Base-by-base conservation (phyloP, 2,888 invertebrate species). In the Nomada fabriciana region DNA sequence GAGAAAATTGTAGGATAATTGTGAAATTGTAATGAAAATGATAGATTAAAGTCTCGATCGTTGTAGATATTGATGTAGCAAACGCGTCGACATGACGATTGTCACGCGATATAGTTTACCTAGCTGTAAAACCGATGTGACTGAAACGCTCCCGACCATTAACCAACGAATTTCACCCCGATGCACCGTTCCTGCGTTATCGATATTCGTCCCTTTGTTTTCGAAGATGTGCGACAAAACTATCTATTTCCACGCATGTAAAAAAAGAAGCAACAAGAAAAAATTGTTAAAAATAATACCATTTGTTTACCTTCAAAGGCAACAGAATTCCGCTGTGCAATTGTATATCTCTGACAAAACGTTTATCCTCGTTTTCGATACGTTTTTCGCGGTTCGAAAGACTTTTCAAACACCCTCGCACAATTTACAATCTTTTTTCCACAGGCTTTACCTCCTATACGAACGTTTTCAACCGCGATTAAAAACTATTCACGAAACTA, bases 151-250 rank as follows among this genome's bases (percentile, higher is more conserved):
- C 63, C 25, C 63, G 36, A 68, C 76, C 76, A 75, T 78, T 79
- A 80, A 80, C 67, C 11, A 20, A n/a, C 63, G 50, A 55, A 79
- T 68, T 53, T 43, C 55, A 52, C 50, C 15, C 70, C 57, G 23
- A 10, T 29, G 42, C 52, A 20, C 50, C 20, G 72, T n/a, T 61
- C 36, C 36, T 50, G n/a, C 18, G 53, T 67, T 72, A 71, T 80
- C 71, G 80, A 79, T 71, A 72, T 61, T 55, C 63, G 43, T 64
- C 43, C 60, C 52, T 71, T 79, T 79, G 80, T 80, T 63, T 57
- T 3, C 9, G 18, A 23, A 23, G 43, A 23, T 20, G 65, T 47
- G 13, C 50, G 52, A 50, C n/a, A 43, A 43, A 70, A 65, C 60
- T 78, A 57, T n/a, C 29, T 52, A 15, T 29, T 29, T 20, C 13